phyloP scores from a whole-genome alignment of 2,888 invertebrate genomes.

The Rhagophthalmus giganteus region DNA sequence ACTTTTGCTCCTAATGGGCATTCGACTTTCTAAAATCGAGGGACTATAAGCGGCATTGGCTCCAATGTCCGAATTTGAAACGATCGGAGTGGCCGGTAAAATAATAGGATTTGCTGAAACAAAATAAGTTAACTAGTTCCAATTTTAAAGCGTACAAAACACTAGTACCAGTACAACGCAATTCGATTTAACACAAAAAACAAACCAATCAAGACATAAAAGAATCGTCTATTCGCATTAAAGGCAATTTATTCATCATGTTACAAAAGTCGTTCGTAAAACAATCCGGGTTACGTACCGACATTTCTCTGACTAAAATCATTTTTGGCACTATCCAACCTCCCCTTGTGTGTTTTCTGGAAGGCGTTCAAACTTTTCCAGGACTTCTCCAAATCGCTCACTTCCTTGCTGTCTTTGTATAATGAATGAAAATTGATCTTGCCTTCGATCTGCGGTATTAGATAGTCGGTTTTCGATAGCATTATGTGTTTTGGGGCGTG shows the following conservation, averaged over 20 bases:
- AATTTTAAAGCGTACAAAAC: too few relatives aligned
- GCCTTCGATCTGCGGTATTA: slow-evolving; percentile 41
- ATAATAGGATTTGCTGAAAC: too few relatives aligned
- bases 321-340: slow-evolving; percentile 38
- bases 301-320: neutral
- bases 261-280: too few relatives aligned
- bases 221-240: too few relatives aligned
- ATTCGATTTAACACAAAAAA: too few relatives aligned
- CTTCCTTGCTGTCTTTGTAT: slow-evolving; percentile 27
- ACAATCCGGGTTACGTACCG: slow-evolving; percentile 24
- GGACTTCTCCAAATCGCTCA: slow-evolving; percentile 42
- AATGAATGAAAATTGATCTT: slow-evolving; percentile 33
- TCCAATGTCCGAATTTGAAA: slow-evolving; percentile 27
- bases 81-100: too few relatives aligned
- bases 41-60: slow-evolving; percentile 35
- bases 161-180: too few relatives aligned
- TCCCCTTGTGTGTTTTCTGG: slow-evolving; percentile 46
- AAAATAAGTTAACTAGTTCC: too few relatives aligned
- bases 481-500: slow-evolving; percentile 37
- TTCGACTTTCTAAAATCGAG: slow-evolving; percentile 32
- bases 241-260: too few relatives aligned
- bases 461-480: slow-evolving; percentile 38
- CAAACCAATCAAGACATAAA: too few relatives aligned
- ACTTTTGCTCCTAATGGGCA: slow-evolving; percentile 41
- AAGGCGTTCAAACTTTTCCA: slow-evolving; percentile 46